Base-by-base conservation (phyloP, 2,888 invertebrate genomes). In the Panzeria rudis region DNA sequence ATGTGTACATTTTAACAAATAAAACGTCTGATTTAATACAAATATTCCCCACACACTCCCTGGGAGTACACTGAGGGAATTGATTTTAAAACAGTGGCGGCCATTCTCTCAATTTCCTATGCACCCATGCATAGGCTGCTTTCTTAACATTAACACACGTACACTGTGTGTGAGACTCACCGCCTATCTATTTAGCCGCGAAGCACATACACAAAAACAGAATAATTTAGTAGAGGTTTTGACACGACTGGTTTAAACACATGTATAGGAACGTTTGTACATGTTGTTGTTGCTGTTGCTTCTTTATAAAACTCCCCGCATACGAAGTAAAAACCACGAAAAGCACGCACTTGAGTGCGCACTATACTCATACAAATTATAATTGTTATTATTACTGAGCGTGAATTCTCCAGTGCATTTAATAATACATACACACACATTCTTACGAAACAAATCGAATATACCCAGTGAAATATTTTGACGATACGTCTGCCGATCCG, bases 351-450 rank as follows among this genome's bases (percentile, higher is more conserved):
- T 56, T 61, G 11, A 32, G 44, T 66, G 50, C 50, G 62, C 62
- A 32, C 66, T 29, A 29, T 29, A 72, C 72, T 83, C 68, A 68
- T 44, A 72, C 52, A 59, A 59, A 73, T 78, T 44, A 72, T 61
- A 73, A 47, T 61, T 61, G 8, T 35, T 64, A 54, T 59, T 38
- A 75, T 41, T 52, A 38, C 62, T 29, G 38, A 52, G 64, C 29
- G n/a, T n/a, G 59, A 61, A 78, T 62, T 73, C 83, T 78, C 69
- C 23, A 73, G 78, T 62, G 78, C 15, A 44, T 73, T 73, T 17
- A 44, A 44, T 20, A 54, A 61, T 17, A 32, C 25, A 61, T 66
- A 75, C 73, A 54, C 29, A 52, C 32, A 11, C n/a, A 29, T 8
- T 5, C 9, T 32, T 20, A 50, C 5, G 7, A 29, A 7, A 29